A percentile compares a stretch with the other conserved stretches of the same genome.
Evolutionary conservation across 1,140 invertebrate species (phyloP).

Genomic region (Pomacea maculata): DNA sequence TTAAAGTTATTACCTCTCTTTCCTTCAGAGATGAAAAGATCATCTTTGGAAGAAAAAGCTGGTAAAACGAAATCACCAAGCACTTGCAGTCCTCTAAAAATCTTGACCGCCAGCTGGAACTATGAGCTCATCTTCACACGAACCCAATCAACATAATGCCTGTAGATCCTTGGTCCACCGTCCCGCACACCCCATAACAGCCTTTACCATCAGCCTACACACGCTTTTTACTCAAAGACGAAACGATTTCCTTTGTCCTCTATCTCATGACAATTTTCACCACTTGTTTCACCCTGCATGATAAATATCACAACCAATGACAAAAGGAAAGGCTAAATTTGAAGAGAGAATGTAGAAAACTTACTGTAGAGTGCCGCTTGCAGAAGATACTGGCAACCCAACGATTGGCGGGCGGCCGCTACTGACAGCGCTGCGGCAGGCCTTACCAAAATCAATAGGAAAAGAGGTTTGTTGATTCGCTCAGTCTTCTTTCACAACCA

Average conservation of each 20-base stretch:
- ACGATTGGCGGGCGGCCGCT: conserved; percentile 20
- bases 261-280: too few relatives aligned
- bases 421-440: conserved; percentile 20
- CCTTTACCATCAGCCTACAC: background rate
- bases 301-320: too few relatives aligned
- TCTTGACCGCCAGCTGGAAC: conserved; percentile 16
- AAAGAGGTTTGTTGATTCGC: conserved; percentile 28
- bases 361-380: conserved; percentile 6
- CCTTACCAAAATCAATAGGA: conserved; percentile 24
- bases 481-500: conserved; percentile 15
- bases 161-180: conserved; percentile 17
- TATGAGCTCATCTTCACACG: conserved; percentile 27
- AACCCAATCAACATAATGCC: conserved; percentile 24
- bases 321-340: too few relatives aligned
- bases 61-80: too few relatives aligned
- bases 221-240: too few relatives aligned
- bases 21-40: too few relatives aligned
- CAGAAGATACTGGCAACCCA: conserved; percentile 15
- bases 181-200: conserved; percentile 14
- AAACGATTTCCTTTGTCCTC: too few relatives aligned
- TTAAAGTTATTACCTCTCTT: too few relatives aligned
- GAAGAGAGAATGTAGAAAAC: conserved; percentile 19
- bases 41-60: too few relatives aligned
- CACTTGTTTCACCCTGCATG: too few relatives aligned
- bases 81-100: conserved; percentile 5